Conservation (phyloP, 2,113 vertebrate species). For the Caloenas nicobarica region DNA sequence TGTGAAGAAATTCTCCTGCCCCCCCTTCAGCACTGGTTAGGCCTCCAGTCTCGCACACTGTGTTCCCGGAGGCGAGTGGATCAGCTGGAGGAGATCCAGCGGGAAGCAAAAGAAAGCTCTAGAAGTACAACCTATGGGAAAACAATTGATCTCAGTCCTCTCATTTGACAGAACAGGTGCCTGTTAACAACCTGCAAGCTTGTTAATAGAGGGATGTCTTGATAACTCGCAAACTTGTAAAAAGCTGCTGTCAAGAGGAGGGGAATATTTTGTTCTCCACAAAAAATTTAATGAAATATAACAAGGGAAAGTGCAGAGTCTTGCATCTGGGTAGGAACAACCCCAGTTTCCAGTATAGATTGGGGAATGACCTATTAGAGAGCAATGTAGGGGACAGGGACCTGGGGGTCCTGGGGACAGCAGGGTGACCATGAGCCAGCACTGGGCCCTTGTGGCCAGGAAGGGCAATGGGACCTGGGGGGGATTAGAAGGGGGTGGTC, state of each 20-base stretch:
- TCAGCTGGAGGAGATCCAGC: not conserved
- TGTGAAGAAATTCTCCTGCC: not conserved
- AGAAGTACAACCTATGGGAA: not conserved
- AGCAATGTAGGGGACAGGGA: too few species aligned
- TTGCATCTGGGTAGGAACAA: too few species aligned
- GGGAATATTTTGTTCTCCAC: not conserved
- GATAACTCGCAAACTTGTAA: not conserved
- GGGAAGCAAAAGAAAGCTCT: slow-evolving; percentile 38
- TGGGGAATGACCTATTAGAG: too few species aligned
- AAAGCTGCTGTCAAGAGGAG: not conserved
- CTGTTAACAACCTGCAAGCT: not conserved
- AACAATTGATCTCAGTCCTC: not conserved
- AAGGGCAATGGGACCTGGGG: too few species aligned
- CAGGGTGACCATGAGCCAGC: too few species aligned
- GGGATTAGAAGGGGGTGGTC: too few species aligned
- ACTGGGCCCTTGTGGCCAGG: too few species aligned
- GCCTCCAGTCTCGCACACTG: not conserved
- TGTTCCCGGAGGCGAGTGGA: not conserved
- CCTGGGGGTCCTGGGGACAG: too few species aligned
- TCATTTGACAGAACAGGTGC: not conserved
- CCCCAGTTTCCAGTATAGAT: too few species aligned
- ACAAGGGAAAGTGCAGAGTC: too few species aligned
- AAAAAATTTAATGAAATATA: too few species aligned
- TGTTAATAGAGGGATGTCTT: not conserved
- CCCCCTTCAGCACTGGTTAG: not conserved